phyloP scores from a whole-genome alignment of 2,888 invertebrate species.

The Campoplex capitator region DNA sequence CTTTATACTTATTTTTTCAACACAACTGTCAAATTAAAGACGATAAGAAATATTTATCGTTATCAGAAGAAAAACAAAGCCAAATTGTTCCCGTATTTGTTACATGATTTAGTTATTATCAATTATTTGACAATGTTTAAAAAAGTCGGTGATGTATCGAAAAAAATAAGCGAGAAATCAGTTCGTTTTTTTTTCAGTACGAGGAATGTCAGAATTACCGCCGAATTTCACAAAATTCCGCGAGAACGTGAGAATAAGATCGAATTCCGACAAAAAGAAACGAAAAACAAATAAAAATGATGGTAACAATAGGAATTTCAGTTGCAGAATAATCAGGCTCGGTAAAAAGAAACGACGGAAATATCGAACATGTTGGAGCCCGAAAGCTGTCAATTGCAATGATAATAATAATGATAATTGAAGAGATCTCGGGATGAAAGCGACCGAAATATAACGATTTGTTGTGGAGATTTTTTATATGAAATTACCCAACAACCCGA shows the following conservation, averaged over 20 bases:
- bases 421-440: conserved; percentile 20
- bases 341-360: background rate
- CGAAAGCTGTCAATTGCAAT: background rate
- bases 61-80: background rate
- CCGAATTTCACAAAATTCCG: background rate
- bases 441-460: conserved; percentile 16
- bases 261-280: background rate
- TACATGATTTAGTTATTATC: background rate
- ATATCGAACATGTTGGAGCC: background rate
- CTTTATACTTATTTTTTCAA: background rate
- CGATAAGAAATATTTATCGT: background rate
- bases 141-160: background rate
- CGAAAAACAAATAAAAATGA: background rate
- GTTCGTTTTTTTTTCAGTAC: background rate
- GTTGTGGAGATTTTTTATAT: conserved; percentile 2
- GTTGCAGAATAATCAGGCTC: background rate
- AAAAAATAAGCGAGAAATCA: background rate
- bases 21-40: background rate
- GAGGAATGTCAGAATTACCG: background rate
- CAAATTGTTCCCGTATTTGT: background rate
- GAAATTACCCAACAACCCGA: conserved; percentile 82
- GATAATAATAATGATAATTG: conserved; percentile 9
- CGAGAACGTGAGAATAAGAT: background rate
- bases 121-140: background rate
- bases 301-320: background rate